Evolutionary conservation across 2,113 vertebrate genomes (phyloP), one percentile per base, ranked within the genome.

Genomic region (Tenrec ecaudatus): DNA sequence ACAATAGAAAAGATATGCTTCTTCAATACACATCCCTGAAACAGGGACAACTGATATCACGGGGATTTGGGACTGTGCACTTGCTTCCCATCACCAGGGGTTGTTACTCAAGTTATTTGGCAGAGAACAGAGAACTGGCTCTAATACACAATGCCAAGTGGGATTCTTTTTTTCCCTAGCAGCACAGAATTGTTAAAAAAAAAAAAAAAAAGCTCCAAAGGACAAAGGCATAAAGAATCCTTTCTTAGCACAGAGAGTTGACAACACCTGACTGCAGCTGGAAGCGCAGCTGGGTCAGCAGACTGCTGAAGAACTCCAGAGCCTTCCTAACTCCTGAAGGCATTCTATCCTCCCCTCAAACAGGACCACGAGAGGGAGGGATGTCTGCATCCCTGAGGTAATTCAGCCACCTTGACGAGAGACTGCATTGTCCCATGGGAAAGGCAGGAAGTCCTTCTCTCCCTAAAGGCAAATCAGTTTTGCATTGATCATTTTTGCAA

Each of bases 1-100:
- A 92, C 62, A 12, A 14, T 53, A 53, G 47, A 53, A 53, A 53
- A 53, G 2, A 14, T 53, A 36, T 69, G 38, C n/a, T n/a, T n/a
- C n/a, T 20, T 31, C 36, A 82, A 82, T 40, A 16, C 29, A 0
- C 6, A 1, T n/a, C n/a, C 29, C 58, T 82, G 79, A 86, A 43
- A 27, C 16, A 4, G 0, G 2, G 17, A 43, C 7, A n/a, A 9
- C 6, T 22, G 0, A 1, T 4, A 6, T 25, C 47, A 6, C 23
- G 43, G 36, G 58, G 31, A 36, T 57, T 43, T 57, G 14, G 17
- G 31, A 0, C 31, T 57, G 68, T 38, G 76, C 25, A 6, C 73
- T 77, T 0, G 0, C 23, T 31, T 68, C 1, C 15, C 36, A 71
- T 71, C 93, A 91, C 92, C 85, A 90, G 88, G 75, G 78, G 93